A percentile compares a stretch with the other conserved stretches of the same genome.
These are phyloP conservation scores for Heterodera filipjevi DNA, from an alignment of 2,888 invertebrate species.

Conservation along the genomic window DNA sequence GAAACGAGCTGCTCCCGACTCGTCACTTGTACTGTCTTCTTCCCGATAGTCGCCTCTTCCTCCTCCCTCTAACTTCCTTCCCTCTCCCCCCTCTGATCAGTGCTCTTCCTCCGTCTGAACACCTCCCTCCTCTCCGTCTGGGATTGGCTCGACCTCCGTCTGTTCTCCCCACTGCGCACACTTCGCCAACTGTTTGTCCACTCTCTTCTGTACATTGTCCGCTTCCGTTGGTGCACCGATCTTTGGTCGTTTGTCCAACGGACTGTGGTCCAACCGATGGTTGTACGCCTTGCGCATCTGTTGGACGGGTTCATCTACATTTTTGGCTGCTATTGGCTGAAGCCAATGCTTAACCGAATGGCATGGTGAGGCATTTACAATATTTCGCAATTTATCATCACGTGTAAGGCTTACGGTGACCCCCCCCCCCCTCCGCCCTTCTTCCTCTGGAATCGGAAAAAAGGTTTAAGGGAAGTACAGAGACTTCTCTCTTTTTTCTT, in stretches of 20 bases:
- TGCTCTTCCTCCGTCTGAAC: conserved; percentile 28
- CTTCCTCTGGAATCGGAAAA: no score
- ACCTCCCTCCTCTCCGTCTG: conserved; percentile 23
- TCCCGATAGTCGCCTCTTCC: background rate
- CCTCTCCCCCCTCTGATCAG: conserved; percentile 22
- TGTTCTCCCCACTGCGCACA: conserved; percentile 34
- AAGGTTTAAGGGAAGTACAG: no score
- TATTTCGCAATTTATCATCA: background rate
- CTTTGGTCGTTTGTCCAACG: conserved; percentile 36
- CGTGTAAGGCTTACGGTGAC: no score
- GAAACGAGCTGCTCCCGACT: no score
- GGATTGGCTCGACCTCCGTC: conserved; percentile 27
- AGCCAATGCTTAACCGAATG: conserved; percentile 30
- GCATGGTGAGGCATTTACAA: conserved; percentile 31
- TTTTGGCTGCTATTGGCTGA: conserved; percentile 48
- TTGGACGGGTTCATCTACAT: conserved; percentile 43
- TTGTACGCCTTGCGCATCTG: conserved; percentile 27
- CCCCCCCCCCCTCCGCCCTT: no score
- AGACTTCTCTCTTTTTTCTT: no score
- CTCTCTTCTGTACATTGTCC: conserved; percentile 54
- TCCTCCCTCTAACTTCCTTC: background rate
- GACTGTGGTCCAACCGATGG: conserved; percentile 16
- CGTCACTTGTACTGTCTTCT: background rate
- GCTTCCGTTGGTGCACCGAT: conserved; percentile 59
- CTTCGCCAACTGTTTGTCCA: conserved; percentile 19